Evolutionary conservation across 2,113 vertebrate species (phyloP).

Genomic region (Sardina pilchardus): DNA sequence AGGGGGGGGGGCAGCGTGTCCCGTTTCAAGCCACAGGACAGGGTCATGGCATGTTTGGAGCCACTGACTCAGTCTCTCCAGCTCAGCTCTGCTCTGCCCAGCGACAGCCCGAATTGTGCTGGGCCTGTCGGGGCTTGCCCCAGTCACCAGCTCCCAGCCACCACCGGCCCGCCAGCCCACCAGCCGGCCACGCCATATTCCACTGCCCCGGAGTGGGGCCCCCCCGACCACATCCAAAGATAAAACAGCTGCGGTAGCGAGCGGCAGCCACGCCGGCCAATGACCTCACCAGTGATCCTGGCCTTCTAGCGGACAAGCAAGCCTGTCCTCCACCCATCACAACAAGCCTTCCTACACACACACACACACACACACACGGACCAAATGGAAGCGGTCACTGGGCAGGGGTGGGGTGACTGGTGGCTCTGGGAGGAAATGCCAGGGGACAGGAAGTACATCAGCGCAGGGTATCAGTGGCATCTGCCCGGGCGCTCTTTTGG

Average conservation of each 20-base stretch:
- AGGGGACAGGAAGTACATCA: constrained; percentile 74
- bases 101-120: constrained; percentile 33
- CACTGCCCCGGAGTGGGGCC: constrained; percentile 36
- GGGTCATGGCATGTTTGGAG: constrained; percentile 2
- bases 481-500: constrained; percentile 68
- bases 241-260: constrained; percentile 29
- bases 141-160: neutral
- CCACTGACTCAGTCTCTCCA: constrained; percentile 45
- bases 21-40: neutral
- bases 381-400: constrained; percentile 30
- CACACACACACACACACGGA: constrained; percentile 49
- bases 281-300: constrained; percentile 29
- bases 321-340: neutral
- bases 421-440: constrained; percentile 54
- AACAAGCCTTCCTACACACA: constrained; percentile 40
- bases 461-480: constrained; percentile 63
- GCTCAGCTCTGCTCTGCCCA: constrained; percentile 28
- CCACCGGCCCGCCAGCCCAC: too few relatives aligned
- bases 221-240: constrained; percentile 56
- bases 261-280: neutral
- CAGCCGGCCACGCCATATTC: constrained; percentile 50
- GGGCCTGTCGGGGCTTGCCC: constrained; percentile 43
- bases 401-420: constrained; percentile 53
- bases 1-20: neutral
- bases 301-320: constrained; percentile 7